Conservation (phyloP, 2,113 vertebrate species). For the Takifugu flavidus region DNA sequence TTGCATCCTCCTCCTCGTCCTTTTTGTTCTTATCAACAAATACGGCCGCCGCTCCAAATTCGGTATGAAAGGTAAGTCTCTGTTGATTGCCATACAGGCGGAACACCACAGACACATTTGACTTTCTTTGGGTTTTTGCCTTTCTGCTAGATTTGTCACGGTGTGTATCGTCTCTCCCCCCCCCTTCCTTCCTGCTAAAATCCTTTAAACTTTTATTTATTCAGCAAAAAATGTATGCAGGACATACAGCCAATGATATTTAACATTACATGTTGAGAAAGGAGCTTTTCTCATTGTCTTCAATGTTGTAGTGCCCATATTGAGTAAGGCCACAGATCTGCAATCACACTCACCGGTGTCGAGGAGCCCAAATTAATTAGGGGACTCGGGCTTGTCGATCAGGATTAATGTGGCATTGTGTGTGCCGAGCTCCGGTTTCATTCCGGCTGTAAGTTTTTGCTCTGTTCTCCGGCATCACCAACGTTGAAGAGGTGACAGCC, state of each 20-base stretch:
- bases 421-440: constrained; percentile 58
- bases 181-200: constrained; percentile 9
- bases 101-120: constrained; percentile 7
- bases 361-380: constrained; percentile 45
- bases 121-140: constrained; percentile 23
- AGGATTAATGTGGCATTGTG: constrained; percentile 60
- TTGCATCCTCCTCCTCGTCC: constrained; percentile 90
- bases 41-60: constrained; percentile 95
- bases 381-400: constrained; percentile 44
- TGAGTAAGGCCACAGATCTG: constrained; percentile 4
- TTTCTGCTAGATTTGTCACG: constrained; percentile 47
- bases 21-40: constrained; percentile 98
- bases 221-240: constrained; percentile 18
- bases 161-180: constrained; percentile 9
- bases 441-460: constrained; percentile 53
- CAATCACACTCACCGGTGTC: constrained; percentile 5
- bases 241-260: constrained; percentile 6
- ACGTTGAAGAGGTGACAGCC: constrained; percentile 1
- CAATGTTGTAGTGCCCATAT: too few relatives aligned
- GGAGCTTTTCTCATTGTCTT: too few relatives aligned
- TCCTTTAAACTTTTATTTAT: constrained; percentile 25
- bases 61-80: constrained; percentile 94
- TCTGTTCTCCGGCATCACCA: constrained; percentile 34
- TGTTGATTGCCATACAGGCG: constrained; percentile 10
- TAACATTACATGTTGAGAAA: neutral